These are phyloP conservation scores for Chrysotoxum bicinctum DNA, from an alignment of 2,888 invertebrate genomes.

Conservation along the genomic window DNA sequence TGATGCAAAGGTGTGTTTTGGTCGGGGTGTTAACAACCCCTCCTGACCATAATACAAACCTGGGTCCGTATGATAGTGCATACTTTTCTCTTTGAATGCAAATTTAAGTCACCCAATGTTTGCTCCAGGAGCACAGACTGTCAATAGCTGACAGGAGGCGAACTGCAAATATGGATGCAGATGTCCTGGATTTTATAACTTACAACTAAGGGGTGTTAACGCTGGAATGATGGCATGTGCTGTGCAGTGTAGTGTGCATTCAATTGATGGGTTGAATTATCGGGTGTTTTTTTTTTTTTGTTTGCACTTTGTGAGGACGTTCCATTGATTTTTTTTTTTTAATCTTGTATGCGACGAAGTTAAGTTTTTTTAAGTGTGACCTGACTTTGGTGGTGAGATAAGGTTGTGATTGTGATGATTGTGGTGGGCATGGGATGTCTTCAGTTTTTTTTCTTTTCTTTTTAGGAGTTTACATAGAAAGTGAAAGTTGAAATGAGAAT, in stretches of 20 bases:
- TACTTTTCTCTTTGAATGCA: conserved; percentile 65
- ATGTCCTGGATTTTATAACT: conserved; percentile 61
- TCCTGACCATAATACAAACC: not conserved
- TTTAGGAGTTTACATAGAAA: not conserved
- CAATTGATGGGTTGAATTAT: conserved; percentile 46
- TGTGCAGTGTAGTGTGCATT: not conserved
- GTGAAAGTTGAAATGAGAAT: not conserved
- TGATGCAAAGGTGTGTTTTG: conserved; percentile 18
- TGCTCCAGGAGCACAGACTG: conserved; percentile 44
- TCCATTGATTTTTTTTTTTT: not conserved
- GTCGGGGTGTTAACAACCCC: not conserved
- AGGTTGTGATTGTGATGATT: conserved; percentile 8
- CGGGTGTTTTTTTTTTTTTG: conserved; percentile 23
- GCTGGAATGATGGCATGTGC: conserved; percentile 22
- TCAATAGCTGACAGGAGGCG: conserved; percentile 52
- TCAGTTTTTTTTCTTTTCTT: not conserved
- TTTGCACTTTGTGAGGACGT: conserved; percentile 17
- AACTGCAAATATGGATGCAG: conserved; percentile 43
- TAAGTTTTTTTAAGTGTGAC: conserved; percentile 46
- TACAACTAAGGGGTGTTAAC: conserved; percentile 44
- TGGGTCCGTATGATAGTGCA: conserved; percentile 26
- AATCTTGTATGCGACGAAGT: conserved; percentile 22
- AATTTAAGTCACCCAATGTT: conserved; percentile 61
- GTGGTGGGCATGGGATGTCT: not conserved
- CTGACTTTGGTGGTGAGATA: conserved; percentile 36